Percentiles rank a stretch among this genome's conserved stretches.
Conservation (phyloP, 2,888 invertebrate genomes). For the Rhogogaster chlorosoma region DNA sequence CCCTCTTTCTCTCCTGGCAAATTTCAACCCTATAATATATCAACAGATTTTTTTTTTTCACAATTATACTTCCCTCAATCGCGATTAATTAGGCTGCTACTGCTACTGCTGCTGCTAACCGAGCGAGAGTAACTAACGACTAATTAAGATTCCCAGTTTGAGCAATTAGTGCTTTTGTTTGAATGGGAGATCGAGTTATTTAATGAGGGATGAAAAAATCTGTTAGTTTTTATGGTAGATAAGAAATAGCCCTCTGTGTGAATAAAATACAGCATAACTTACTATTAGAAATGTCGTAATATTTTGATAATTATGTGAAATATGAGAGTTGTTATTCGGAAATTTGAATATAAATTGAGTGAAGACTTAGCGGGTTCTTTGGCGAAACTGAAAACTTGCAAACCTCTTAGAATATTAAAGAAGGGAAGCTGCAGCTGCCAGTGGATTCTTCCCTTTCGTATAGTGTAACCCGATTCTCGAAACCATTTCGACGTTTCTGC, state of each 20-base stretch:
- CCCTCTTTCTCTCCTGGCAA: background rate
- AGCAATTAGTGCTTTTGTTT: background rate
- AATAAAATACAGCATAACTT: background rate
- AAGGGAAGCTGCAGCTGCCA: background rate
- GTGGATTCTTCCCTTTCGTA: background rate
- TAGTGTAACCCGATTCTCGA: background rate
- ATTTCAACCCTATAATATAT: background rate
- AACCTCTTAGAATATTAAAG: conserved; percentile 6
- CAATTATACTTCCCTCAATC: background rate
- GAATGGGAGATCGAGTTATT: background rate
- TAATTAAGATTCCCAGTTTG: background rate
- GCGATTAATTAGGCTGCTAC: background rate
- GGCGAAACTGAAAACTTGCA: conserved; percentile 26
- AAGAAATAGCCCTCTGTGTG: background rate
- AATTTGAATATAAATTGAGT: conserved; percentile 31
- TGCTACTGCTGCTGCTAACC: background rate
- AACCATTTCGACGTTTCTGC: background rate
- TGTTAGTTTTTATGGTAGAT: background rate
- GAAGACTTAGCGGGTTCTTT: background rate
- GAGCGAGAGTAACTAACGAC: background rate
- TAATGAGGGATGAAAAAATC: background rate
- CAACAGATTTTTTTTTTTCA: background rate
- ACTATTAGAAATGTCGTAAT: background rate
- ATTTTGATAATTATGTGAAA: conserved; percentile 8
- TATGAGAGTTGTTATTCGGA: conserved; percentile 8